Base-by-base conservation (phyloP, 2,888 invertebrate genomes). In the Aproaerema taeniolella region DNA sequence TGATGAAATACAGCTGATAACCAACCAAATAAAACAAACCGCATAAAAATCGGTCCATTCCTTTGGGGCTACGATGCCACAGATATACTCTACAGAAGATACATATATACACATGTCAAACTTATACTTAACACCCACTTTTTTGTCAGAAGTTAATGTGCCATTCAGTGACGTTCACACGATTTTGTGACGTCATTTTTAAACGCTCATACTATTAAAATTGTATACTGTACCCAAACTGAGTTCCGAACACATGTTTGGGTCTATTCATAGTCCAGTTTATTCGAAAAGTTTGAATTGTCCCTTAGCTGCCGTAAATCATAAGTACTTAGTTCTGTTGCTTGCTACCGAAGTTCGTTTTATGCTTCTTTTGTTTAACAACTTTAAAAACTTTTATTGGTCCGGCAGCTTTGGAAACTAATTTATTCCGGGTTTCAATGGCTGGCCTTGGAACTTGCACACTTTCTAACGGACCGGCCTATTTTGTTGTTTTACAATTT, bases 301-400 rank as follows among this genome's bases (percentile, higher is more conserved):
- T 78, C 73, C 75, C 68, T 67, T 55, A 68, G 67, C 62, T 46
- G 54, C 70, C 73, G 76, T 86, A 83, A 86, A 83, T 85, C 81
- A 83, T 75, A 61, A 67, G 72, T 66, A 20, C 20, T 8, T 20
- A 69, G 70, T 74, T 67, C 70, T 79, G 78, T 78, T 80, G 78
- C 77, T 76, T 67, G 74, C 82, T 77, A 71, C 80, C 70, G 41
- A 77, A 77, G 64, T 77, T 75, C 71, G 63, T 79, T 85, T 83
- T 86, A 86, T 81, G 82, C 81, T 81, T 79, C 83, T 83, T 83
- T 85, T 86, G 85, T 85, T 83, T 81, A 74, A 35, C 35, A 35
- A 35, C 35, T 35, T 37, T 37, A 30, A 30, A 82, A 85, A 83
- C 80, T 82, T 86, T 82, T 86, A 86, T 85, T 86, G 79, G 77